Conservation (phyloP, 1,140 invertebrate species). For the Heliconius himera region DNA sequence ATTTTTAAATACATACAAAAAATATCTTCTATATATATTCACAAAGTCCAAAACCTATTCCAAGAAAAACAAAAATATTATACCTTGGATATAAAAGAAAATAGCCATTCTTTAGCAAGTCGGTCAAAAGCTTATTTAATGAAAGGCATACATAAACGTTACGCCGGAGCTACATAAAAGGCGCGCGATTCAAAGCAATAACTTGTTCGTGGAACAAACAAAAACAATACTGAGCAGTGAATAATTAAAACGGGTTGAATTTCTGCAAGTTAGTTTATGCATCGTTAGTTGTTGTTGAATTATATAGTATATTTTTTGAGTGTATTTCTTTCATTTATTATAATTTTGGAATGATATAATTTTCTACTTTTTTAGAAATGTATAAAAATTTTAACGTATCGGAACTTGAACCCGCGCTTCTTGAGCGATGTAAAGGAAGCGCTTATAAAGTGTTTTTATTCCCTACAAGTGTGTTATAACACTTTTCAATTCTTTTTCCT, state of each 20-base stretch:
- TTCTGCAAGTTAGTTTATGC: conserved; percentile 6
- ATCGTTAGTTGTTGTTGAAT: not conserved
- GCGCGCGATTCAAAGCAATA: conserved; percentile 13
- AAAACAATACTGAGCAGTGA: conserved; percentile 13
- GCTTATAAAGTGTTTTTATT: no score
- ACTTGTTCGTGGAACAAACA: conserved; percentile 10
- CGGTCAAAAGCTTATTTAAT: conserved; percentile 11
- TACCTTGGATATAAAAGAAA: not conserved
- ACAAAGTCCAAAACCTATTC: no score
- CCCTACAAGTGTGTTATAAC: no score
- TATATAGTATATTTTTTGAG: not conserved
- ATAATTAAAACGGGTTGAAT: not conserved
- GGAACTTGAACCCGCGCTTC: no score
- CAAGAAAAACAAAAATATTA: not conserved
- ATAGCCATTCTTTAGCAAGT: not conserved
- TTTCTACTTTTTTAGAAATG: no score
- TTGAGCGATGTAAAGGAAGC: no score
- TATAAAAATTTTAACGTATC: no score
- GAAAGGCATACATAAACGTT: conserved; percentile 10
- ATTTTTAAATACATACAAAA: no score
- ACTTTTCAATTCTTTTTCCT: no score
- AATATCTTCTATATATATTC: no score
- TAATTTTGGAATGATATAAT: not conserved
- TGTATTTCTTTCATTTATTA: not conserved
- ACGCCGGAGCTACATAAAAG: not conserved